phyloP scores from a whole-genome alignment of 2,797 vertebrate species.

The Argya squamiceps region DNA sequence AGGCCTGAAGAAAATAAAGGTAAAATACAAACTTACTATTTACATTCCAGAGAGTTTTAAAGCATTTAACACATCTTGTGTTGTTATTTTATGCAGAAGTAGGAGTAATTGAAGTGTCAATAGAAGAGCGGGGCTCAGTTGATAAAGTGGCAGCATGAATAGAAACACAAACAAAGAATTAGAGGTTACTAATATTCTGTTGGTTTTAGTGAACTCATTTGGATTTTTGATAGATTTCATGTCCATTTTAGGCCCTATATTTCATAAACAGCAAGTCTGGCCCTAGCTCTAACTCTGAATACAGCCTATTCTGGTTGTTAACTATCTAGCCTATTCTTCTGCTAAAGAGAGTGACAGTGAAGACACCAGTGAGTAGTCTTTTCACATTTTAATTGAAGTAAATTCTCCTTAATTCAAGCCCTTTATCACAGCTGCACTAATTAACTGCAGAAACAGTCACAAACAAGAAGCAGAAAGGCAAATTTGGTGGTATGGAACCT shows the following conservation, averaged over 20 bases:
- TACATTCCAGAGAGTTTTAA: not conserved
- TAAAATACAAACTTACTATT: not conserved
- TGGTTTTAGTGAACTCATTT: not conserved
- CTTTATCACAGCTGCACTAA: conserved; percentile 5
- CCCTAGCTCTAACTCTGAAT: not conserved
- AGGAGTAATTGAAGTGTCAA: not conserved
- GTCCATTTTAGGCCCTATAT: not conserved
- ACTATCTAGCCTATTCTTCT: not conserved
- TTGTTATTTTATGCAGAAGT: not conserved
- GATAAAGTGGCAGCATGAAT: not conserved
- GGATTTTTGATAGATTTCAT: not conserved
- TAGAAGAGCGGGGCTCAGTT: not conserved
- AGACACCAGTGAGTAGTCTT: not conserved
- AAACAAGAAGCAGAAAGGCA: not conserved
- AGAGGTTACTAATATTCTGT: not conserved
- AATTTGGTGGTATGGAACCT: not conserved
- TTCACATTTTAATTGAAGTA: conserved; percentile 13
- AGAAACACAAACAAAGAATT: not conserved
- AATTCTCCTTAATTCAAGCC: conserved; percentile 1
- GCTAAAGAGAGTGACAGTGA: not conserved
- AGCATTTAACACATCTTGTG: not conserved
- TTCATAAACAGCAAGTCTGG: not conserved
- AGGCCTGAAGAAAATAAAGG: not conserved
- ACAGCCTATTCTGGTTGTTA: not conserved
- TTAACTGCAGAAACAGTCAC: not conserved